phyloP scores from a whole-genome alignment of 2,113 vertebrate species.

The Ramphastos sulfuratus region DNA sequence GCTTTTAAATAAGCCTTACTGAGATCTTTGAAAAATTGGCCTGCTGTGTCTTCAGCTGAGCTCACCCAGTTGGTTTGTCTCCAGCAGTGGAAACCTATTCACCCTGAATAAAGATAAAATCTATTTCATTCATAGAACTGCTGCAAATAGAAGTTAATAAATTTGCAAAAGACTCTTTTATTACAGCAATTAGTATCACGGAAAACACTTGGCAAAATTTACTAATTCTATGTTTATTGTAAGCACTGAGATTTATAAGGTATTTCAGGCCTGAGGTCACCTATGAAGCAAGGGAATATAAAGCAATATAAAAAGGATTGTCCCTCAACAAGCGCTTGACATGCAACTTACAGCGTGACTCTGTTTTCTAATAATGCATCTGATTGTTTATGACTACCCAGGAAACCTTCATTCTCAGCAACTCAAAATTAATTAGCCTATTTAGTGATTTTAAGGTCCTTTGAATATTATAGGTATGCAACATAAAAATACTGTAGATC shows the following conservation, averaged over 20 bases:
- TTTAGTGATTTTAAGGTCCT: neutral
- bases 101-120: neutral
- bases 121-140: neutral
- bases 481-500: neutral
- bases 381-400: neutral
- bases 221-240: neutral
- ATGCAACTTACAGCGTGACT: neutral
- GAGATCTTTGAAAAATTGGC: neutral
- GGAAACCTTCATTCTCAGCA: neutral
- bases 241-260: neutral
- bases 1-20: neutral
- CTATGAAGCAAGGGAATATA: neutral
- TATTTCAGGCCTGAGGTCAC: neutral
- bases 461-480: neutral
- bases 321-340: neutral
- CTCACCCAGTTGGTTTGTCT: neutral
- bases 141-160: neutral
- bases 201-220: neutral
- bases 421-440: neutral
- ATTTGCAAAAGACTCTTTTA: neutral
- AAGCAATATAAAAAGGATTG: neutral
- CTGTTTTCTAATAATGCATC: neutral
- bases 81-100: neutral
- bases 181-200: neutral
- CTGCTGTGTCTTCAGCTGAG: neutral